phyloP scores from a whole-genome alignment of 2,797 vertebrate genomes.

The Emys orbicularis region DNA sequence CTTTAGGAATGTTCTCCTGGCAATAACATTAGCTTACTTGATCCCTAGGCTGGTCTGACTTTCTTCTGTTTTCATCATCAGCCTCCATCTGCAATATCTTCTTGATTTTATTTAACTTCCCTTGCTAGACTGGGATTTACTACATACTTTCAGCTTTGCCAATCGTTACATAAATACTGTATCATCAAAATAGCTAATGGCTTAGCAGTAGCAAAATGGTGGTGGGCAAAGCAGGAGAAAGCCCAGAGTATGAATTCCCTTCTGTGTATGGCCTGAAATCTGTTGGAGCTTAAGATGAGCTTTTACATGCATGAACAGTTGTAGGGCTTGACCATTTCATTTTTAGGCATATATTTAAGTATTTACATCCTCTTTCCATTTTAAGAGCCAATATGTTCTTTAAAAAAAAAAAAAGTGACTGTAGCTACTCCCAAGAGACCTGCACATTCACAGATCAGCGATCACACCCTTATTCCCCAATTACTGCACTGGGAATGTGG shows the following conservation, averaged over 20 bases:
- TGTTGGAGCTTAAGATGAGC: not conserved
- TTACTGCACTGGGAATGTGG: not conserved
- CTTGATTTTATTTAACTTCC: not conserved
- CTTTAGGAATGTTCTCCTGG: not conserved
- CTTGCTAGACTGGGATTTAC: not conserved
- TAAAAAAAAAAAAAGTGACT: not conserved
- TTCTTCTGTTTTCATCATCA: accelerated
- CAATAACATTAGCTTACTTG: not conserved
- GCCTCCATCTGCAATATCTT: not conserved
- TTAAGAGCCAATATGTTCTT: accelerated
- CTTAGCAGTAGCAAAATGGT: not conserved
- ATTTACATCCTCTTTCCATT: accelerated
- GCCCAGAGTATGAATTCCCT: accelerated
- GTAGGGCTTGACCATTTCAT: not conserved
- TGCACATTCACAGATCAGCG: not conserved
- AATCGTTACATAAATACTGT: not conserved
- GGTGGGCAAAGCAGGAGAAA: not conserved
- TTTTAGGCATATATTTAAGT: not conserved
- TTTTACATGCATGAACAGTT: accelerated
- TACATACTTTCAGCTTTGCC: not conserved
- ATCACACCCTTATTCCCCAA: not conserved
- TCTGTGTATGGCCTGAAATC: not conserved
- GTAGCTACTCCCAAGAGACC: not conserved
- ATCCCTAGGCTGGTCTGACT: not conserved
- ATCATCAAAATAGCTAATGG: not conserved